phyloP scores from a whole-genome alignment of 2,113 vertebrate species.

The Mohoua ochrocephala region DNA sequence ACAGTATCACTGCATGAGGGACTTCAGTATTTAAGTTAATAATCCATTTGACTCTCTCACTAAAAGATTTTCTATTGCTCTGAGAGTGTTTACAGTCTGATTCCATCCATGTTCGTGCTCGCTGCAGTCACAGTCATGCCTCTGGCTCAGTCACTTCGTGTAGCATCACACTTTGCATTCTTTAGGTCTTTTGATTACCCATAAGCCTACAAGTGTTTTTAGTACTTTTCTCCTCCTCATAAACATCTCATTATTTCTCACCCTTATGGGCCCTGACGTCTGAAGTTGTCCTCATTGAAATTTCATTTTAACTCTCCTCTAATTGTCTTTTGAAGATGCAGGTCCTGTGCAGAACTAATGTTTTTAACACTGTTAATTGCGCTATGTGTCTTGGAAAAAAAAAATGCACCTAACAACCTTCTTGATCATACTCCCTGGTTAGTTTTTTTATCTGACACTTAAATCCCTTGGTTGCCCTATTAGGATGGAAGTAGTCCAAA shows the following conservation, averaged over 20 bases:
- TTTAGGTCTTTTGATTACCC: background rate
- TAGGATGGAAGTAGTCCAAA: constrained; percentile 7
- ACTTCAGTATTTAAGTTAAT: background rate
- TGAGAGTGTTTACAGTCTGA: background rate
- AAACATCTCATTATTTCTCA: background rate
- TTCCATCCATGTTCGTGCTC: background rate
- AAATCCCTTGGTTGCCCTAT: background rate
- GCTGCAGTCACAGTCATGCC: background rate
- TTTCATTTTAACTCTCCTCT: background rate
- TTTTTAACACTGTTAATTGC: background rate
- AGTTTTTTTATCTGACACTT: background rate
- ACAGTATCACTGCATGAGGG: background rate
- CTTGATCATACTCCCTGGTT: background rate
- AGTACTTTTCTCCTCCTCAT: background rate
- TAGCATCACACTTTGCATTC: background rate
- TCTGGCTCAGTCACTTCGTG: background rate
- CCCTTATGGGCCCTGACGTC: background rate
- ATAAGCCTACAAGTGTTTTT: background rate
- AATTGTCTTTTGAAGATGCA: background rate
- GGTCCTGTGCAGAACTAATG: background rate
- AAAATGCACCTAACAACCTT: background rate
- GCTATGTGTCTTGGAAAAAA: background rate
- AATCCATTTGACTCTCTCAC: background rate
- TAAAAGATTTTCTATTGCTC: background rate
- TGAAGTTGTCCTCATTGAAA: background rate